Evolutionary conservation across 2,113 vertebrate genomes (phyloP).

Genomic region (Carlito syrichta): DNA sequence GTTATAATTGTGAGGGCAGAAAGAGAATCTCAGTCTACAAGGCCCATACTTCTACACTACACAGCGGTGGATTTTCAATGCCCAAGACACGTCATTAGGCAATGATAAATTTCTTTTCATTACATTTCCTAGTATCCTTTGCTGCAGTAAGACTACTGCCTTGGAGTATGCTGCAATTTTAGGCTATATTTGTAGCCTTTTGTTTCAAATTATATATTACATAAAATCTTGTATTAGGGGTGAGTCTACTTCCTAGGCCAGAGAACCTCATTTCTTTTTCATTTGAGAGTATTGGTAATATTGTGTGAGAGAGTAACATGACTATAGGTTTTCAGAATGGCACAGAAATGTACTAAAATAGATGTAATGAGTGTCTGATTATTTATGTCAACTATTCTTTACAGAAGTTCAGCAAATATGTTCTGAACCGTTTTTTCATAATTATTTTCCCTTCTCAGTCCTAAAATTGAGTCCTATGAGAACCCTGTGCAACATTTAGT

Average conservation of each 20-base stretch:
- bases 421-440: background rate
- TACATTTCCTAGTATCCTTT: background rate
- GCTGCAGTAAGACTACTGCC: background rate
- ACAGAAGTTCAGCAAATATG: background rate
- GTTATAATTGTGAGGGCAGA: background rate
- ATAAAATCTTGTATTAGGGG: background rate
- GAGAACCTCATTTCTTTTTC: background rate
- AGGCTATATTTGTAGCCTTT: background rate
- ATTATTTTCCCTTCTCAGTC: background rate
- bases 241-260: background rate
- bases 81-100: background rate
- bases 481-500: background rate
- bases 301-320: background rate
- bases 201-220: too few relatives aligned
- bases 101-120: background rate
- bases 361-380: background rate
- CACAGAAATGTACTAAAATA: background rate
- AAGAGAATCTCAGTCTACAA: background rate
- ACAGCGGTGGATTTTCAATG: background rate
- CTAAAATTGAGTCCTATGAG: background rate
- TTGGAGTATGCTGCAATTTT: background rate
- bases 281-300: background rate
- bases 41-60: background rate
- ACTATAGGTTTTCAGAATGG: background rate
- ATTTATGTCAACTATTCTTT: background rate